Evolutionary conservation across 2,797 vertebrate genomes (phyloP).

Genomic region (Echeneis naucrates): DNA sequence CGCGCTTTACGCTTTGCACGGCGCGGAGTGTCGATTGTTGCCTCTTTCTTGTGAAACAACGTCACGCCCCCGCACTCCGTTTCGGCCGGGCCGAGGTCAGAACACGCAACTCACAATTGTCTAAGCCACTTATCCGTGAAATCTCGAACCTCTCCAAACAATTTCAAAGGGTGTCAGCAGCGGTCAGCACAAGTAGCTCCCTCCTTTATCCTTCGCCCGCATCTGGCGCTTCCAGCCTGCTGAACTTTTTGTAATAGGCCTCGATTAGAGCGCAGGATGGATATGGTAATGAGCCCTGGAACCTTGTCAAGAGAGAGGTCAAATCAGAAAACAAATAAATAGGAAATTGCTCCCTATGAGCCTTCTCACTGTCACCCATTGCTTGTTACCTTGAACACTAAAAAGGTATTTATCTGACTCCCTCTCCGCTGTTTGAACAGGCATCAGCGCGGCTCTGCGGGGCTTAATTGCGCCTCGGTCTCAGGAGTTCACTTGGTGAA

Average conservation of each 20-base stretch:
- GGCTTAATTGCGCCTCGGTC: slow-evolving; percentile 76
- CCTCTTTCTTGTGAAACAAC: slow-evolving; percentile 2
- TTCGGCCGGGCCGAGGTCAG: slow-evolving; percentile 56
- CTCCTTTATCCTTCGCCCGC: slow-evolving; percentile 57
- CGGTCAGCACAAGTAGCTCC: slow-evolving; percentile 17
- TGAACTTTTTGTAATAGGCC: slow-evolving; percentile 79
- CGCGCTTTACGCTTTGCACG: slow-evolving; percentile 4
- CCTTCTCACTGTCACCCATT: slow-evolving; percentile 74
- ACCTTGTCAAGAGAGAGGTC: slow-evolving; percentile 84
- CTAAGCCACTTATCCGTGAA: slow-evolving; percentile 68
- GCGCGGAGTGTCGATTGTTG: slow-evolving; percentile 10
- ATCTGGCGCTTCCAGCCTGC: slow-evolving; percentile 71
- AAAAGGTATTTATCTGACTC: slow-evolving; percentile 83
- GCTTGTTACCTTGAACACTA: slow-evolving; percentile 81
- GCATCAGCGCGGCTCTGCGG: slow-evolving; percentile 55
- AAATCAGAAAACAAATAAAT: slow-evolving; percentile 79
- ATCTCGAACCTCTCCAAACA: slow-evolving; percentile 47
- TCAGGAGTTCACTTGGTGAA: slow-evolving; percentile 74
- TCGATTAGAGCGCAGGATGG: slow-evolving; percentile 75
- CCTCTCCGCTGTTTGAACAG: slow-evolving; percentile 68
- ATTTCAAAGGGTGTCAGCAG: slow-evolving; percentile 29
- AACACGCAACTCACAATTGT: slow-evolving; percentile 59
- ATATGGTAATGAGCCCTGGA: slow-evolving; percentile 77
- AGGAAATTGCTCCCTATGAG: slow-evolving; percentile 85
- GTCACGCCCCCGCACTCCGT: slow-evolving; percentile 54